Evolutionary conservation across 2,888 invertebrate species (phyloP), one percentile per base, ranked within the genome.

Genomic region (Dryadula phaetusa): DNA sequence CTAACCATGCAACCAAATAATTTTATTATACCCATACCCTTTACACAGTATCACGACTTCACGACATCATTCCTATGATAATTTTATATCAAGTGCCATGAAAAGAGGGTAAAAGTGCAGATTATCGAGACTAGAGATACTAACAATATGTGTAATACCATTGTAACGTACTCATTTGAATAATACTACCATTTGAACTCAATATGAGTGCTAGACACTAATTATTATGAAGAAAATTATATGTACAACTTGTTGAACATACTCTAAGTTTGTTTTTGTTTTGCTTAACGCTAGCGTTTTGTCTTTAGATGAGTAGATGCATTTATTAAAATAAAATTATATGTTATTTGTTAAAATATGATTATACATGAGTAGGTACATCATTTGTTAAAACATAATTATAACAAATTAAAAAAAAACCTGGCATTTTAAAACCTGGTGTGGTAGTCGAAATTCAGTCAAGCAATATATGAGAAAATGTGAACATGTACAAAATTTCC

Each of bases 51-150:
- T 32, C 56, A 54, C 32, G 28, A 54, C 40, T 28, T 80, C 79
- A 80, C 77, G 73, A 69, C 71, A 70, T 74, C 81, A 82, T 89
- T 86, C 82, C 70, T 85, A 92, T 92, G 91, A 76, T 80, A 91
- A 92, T 91, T 85, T 86, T 83, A 91, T 84, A 78, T 77, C 79
- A 71, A 76, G 79, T 80, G 77, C 75, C 76, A 83, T 82, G 77
- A 87, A 90, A 91, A 90, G 82, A 84, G 84, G 83, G 77, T 83
- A 88, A 90, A 90, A 89, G 83, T 87, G 77, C 80, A 82, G 80
- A 88, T 85, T 81, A 85, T 82, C 75, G 73, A 72, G 77, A 77
- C 75, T 68, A 76, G 76, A 76, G 77, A 76, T 74, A 82, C 78
- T 75, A 76, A 75, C 79, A 76, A 76, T 81, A 78, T 78, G 76